These are phyloP conservation scores for Alexandromys fortis DNA, from an alignment of 2,113 vertebrate genomes.

Conservation along the genomic window DNA sequence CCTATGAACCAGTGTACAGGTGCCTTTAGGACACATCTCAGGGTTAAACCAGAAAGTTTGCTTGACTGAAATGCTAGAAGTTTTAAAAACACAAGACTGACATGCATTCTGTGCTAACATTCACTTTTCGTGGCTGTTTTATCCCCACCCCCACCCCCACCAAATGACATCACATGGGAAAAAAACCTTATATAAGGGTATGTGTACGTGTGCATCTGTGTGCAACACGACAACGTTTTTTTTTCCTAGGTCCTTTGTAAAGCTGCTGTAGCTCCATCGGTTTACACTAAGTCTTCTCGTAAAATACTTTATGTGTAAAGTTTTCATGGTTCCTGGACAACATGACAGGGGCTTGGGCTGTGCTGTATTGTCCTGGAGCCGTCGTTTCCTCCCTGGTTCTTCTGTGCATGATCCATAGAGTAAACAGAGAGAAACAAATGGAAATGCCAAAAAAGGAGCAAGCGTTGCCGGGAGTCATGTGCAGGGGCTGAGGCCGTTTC, in stretches of 20 bases:
- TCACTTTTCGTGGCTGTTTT: background rate
- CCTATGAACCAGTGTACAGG: background rate
- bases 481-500: conserved; percentile 42
- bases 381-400: background rate
- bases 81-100: conserved; percentile 12
- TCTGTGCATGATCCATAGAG: background rate
- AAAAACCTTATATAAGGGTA: accelerated
- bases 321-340: background rate
- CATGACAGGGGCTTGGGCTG: background rate
- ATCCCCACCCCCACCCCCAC: accelerated
- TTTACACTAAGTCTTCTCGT: accelerated
- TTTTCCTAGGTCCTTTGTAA: background rate
- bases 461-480: accelerated
- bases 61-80: background rate
- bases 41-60: background rate
- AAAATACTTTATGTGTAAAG: background rate
- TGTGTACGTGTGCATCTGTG: background rate
- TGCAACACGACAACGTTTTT: background rate
- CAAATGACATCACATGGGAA: background rate
- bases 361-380: background rate
- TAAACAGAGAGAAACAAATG: conserved; percentile 58
- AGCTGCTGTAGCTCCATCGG: accelerated
- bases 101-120: background rate
- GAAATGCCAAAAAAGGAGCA: conserved; percentile 48
- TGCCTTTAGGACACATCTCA: background rate